These are phyloP conservation scores for Anas georgica DNA, from an alignment of 2,797 vertebrate genomes.

Conservation along the genomic window DNA sequence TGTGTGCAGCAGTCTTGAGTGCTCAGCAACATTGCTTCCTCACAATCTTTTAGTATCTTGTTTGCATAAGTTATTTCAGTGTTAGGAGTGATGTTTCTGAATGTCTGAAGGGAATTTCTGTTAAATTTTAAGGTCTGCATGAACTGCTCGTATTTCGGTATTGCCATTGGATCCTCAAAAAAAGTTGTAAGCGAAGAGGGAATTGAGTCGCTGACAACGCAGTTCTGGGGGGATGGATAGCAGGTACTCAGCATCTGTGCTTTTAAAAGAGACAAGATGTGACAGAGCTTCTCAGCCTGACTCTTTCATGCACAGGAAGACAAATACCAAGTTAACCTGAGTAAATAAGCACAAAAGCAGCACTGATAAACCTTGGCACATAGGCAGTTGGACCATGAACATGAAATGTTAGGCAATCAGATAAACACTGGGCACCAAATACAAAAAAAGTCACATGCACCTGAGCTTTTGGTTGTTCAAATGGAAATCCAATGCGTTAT, in stretches of 20 bases:
- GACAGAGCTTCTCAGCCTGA: slow-evolving; percentile 13
- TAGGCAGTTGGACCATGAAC: background rate
- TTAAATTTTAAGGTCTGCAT: background rate
- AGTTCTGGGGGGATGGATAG: background rate
- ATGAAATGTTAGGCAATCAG: slow-evolving; percentile 40
- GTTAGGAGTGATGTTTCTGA: background rate
- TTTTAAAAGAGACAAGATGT: slow-evolving; percentile 25
- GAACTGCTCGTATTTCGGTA: background rate
- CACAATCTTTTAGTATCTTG: background rate
- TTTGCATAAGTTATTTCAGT: background rate
- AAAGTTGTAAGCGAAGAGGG: background rate
- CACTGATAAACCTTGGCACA: slow-evolving; percentile 54
- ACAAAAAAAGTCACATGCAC: background rate
- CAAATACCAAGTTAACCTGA: slow-evolving; percentile 54
- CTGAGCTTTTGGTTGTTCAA: slow-evolving; percentile 26
- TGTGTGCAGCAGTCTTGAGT: background rate
- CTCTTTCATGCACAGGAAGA: background rate
- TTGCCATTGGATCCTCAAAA: background rate
- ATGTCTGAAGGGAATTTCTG: background rate
- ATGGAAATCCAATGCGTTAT: slow-evolving; percentile 15
- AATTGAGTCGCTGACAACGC: background rate
- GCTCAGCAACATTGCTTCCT: background rate
- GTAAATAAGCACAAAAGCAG: slow-evolving; percentile 50
- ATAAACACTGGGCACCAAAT: slow-evolving; percentile 33
- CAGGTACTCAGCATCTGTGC: background rate